Evolutionary conservation across 2,113 vertebrate species (phyloP).

Genomic region (Heterotis niloticus): DNA sequence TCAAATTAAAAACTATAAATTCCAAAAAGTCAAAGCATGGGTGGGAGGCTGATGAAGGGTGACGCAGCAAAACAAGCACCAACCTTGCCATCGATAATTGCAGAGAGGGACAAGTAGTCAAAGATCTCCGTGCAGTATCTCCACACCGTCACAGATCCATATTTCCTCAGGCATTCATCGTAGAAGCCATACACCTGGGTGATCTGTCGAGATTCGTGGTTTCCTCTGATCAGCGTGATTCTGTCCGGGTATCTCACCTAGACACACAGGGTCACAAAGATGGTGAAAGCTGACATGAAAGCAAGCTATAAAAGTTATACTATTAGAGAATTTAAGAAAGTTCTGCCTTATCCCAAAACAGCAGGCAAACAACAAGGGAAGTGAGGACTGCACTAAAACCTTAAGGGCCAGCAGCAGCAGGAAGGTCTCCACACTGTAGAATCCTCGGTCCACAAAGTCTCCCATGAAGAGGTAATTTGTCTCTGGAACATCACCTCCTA

Average conservation of each 20-base stretch:
- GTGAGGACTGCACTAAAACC: constrained; percentile 54
- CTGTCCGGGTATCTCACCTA: constrained; percentile 89
- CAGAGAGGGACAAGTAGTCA: constrained; percentile 91
- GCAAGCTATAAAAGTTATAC: no score
- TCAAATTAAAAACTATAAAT: no score
- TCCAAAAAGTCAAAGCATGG: no score
- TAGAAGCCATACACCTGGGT: constrained; percentile 95
- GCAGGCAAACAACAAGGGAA: background rate
- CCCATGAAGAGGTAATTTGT: constrained; percentile 97
- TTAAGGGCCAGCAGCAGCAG: constrained; percentile 86
- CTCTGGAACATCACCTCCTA: constrained; percentile 89
- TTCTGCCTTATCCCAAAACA: no score
- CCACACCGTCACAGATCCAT: constrained; percentile 92
- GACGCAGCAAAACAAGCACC: constrained; percentile 15
- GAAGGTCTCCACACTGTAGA: constrained; percentile 93
- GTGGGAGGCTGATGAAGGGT: background rate
- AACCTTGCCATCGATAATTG: constrained; percentile 94
- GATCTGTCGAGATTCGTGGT: constrained; percentile 91
- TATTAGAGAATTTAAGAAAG: no score
- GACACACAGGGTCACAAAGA: no score
- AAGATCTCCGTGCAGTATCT: constrained; percentile 96
- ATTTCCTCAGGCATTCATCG: constrained; percentile 90
- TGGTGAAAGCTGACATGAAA: no score
- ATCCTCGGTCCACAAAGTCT: constrained; percentile 90
- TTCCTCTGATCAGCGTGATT: constrained; percentile 89